Conservation (phyloP, 2,113 vertebrate genomes). For the Apus apus region DNA sequence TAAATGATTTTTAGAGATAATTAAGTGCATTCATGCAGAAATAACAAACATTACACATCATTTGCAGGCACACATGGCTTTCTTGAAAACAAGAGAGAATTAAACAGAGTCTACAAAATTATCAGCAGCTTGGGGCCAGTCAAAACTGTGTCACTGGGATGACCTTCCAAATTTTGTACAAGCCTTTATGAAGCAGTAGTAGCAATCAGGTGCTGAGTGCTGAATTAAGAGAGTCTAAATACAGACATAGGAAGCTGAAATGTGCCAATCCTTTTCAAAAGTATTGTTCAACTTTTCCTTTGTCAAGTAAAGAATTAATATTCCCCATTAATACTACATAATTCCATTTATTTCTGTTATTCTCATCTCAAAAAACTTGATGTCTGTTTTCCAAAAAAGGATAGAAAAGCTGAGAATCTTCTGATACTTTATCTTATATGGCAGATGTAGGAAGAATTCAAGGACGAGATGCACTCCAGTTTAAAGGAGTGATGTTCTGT, state of each 20-base stretch:
- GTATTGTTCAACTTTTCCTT: not conserved
- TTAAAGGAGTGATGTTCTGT: not conserved
- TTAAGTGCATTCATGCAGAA: conserved; percentile 81
- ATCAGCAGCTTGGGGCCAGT: conserved; percentile 55
- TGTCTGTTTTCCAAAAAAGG: not conserved
- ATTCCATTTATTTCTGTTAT: not conserved
- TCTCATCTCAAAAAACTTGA: not conserved
- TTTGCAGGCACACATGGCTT: conserved; percentile 71
- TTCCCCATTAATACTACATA: not conserved
- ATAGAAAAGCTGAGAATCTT: not conserved
- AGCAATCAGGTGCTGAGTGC: not conserved
- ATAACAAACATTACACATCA: conserved; percentile 76
- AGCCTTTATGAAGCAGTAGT: not conserved
- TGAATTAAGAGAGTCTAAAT: not conserved
- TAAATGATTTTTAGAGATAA: conserved; percentile 80
- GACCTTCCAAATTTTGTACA: conserved; percentile 10
- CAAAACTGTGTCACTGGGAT: conserved; percentile 47
- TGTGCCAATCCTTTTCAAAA: not conserved
- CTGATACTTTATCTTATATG: not conserved
- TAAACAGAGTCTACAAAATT: conserved; percentile 64
- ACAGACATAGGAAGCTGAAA: not conserved
- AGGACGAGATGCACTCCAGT: not conserved
- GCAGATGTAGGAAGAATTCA: not conserved
- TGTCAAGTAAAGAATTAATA: not conserved
- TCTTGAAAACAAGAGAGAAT: conserved; percentile 73